These are phyloP conservation scores for Macaria liturata DNA, from an alignment of 2,888 invertebrate species.

Conservation along the genomic window DNA sequence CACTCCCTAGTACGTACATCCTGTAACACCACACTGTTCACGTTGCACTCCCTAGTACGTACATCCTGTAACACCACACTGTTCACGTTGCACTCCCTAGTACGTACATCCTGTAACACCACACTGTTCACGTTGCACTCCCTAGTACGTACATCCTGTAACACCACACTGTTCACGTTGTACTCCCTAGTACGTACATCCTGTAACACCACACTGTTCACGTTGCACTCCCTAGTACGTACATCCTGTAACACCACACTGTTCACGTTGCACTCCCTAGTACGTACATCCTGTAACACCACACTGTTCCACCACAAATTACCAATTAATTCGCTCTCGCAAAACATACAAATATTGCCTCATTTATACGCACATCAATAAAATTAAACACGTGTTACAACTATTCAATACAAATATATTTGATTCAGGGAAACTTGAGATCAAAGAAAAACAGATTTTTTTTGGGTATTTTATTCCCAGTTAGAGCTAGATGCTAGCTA, in stretches of 20 bases:
- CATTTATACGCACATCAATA: conserved; percentile 15
- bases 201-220: not conserved
- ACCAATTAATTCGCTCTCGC: conserved; percentile 5
- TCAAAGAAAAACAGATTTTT: too few relatives aligned
- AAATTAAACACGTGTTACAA: conserved; percentile 29
- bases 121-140: too few relatives aligned
- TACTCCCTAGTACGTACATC: conserved; percentile 1
- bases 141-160: conserved; percentile 1
- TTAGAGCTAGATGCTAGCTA: too few relatives aligned
- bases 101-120: conserved; percentile 4
- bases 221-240: not conserved
- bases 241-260: conserved; percentile 2
- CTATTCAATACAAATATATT: conserved; percentile 15
- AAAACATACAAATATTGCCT: conserved; percentile 15
- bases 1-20: conserved; percentile 1
- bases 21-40: not conserved
- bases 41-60: not conserved
- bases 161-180: not conserved
- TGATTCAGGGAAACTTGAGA: too few relatives aligned
- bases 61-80: conserved; percentile 2
- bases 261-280: not conserved
- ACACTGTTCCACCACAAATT: not conserved
- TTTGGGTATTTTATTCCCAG: too few relatives aligned
- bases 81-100: not conserved
- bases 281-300: conserved; percentile 4